These are phyloP conservation scores for Telmatherina bonti DNA, from an alignment of 2,797 vertebrate genomes.

Conservation along the genomic window DNA sequence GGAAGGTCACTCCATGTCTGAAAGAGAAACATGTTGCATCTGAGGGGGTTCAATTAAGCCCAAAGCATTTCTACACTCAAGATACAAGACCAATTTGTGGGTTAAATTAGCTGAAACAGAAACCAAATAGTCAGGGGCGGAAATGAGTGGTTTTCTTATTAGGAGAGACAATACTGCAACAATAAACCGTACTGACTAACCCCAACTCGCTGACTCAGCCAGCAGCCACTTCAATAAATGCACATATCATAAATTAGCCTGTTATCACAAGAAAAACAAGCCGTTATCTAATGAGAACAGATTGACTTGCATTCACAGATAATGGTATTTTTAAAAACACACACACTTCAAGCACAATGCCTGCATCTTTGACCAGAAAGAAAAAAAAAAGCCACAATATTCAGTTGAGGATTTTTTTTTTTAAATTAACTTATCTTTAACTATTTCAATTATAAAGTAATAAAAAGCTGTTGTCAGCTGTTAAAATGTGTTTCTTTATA, in stretches of 20 bases:
- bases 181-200: neutral
- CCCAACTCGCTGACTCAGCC: neutral
- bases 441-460: neutral
- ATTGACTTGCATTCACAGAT: neutral
- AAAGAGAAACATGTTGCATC: neutral
- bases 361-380: neutral
- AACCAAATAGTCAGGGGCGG: neutral
- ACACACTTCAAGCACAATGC: neutral
- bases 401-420: too few species aligned
- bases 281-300: neutral
- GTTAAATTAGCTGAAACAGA: neutral
- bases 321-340: neutral
- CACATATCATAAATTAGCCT: neutral
- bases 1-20: neutral
- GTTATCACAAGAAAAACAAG: neutral
- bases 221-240: neutral
- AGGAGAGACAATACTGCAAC: neutral
- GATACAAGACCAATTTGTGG: too few species aligned
- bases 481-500: neutral
- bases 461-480: too few species aligned
- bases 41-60: neutral
- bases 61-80: neutral
- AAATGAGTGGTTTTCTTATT: neutral
- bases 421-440: neutral
- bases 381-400: too few species aligned